Evolutionary conservation across 2,797 vertebrate genomes (phyloP).

Genomic region (Orientallactaga sibirica): DNA sequence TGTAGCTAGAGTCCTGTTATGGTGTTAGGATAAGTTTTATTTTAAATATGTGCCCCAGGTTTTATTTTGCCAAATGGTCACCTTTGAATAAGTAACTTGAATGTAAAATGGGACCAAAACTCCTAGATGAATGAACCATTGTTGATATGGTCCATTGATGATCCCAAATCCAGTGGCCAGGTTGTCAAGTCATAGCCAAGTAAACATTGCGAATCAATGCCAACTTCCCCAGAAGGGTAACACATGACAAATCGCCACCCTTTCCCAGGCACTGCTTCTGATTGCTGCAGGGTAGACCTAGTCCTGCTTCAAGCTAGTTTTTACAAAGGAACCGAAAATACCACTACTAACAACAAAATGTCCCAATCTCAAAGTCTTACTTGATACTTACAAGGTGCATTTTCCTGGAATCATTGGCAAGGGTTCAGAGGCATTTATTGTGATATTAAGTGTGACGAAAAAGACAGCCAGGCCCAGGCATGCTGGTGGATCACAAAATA

Average conservation of each 20-base stretch:
- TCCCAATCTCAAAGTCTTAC: neutral
- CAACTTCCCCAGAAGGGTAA: neutral
- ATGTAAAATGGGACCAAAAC: neutral
- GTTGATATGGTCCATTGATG: neutral
- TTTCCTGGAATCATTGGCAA: neutral
- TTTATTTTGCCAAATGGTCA: neutral
- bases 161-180: neutral
- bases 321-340: neutral
- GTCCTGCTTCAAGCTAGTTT: neutral
- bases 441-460: neutral
- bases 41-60: neutral
- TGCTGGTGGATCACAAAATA: neutral
- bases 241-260: neutral
- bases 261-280: conserved; percentile 67
- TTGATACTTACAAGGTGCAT: neutral
- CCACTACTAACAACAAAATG: neutral
- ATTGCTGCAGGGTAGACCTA: neutral
- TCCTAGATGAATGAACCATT: neutral
- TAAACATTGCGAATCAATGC: neutral
- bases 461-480: neutral
- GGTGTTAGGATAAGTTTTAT: neutral
- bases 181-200: neutral
- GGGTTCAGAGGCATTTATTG: neutral
- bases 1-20: neutral
- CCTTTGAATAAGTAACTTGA: neutral